Percentiles rank a stretch among this genome's conserved stretches.
phyloP scores from a whole-genome alignment of 2,888 invertebrate species.

The Limnephilus lunatus region DNA sequence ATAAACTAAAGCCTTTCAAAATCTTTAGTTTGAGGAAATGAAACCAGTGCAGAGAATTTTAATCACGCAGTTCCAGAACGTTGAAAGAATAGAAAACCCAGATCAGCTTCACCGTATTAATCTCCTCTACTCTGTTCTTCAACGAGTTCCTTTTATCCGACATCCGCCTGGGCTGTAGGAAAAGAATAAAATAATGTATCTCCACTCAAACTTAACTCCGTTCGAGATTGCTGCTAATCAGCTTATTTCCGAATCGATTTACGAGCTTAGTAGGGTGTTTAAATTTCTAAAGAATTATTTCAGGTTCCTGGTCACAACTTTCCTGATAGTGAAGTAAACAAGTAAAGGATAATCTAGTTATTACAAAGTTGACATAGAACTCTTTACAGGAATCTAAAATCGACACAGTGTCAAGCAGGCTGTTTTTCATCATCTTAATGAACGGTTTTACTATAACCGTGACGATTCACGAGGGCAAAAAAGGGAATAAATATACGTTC shows the following conservation, averaged over 20 bases:
- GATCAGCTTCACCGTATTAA: neutral
- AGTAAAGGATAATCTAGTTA: neutral
- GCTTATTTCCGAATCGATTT: neutral
- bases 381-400: no score
- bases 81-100: neutral
- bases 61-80: neutral
- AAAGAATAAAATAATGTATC: neutral
- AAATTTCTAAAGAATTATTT: neutral
- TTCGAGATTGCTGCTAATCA: neutral
- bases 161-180: no score
- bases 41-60: neutral
- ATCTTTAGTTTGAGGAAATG: neutral
- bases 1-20: neutral
- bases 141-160: neutral
- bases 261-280: neutral
- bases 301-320: neutral
- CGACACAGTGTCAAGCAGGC: no score
- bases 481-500: no score
- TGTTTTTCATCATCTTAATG: no score
- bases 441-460: no score
- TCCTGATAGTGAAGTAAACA: neutral
- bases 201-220: neutral
- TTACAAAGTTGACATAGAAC: no score
- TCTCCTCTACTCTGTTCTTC: neutral
- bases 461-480: no score